Conservation (phyloP, 2,888 invertebrate genomes). For the Iphiclides podalirius region DNA sequence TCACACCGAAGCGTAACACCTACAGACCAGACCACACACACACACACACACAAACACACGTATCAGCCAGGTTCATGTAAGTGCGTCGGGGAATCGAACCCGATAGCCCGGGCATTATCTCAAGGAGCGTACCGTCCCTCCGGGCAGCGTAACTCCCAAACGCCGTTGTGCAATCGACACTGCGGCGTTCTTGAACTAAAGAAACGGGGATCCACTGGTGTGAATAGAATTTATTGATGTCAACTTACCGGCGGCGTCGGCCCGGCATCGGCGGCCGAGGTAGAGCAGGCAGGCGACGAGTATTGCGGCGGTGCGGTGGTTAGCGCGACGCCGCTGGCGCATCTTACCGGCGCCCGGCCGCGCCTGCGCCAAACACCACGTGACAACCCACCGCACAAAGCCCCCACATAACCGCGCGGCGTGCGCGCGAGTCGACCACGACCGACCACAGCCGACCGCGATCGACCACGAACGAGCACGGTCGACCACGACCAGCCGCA, state of each 20-base stretch:
- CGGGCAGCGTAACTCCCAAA: no score
- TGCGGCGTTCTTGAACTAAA: no score
- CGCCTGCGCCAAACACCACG: constrained; percentile 62
- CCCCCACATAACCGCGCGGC: constrained; percentile 65
- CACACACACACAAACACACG: no score
- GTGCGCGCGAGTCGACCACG: constrained; percentile 45
- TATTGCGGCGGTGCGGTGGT: constrained; percentile 70
- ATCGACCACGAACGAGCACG: background rate
- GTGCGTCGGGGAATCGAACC: no score
- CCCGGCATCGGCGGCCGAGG: constrained; percentile 60
- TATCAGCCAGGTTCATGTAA: no score
- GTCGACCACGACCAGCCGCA: no score
- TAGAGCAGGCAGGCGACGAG: constrained; percentile 70
- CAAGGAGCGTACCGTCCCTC: no score
- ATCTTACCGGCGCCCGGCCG: constrained; percentile 77
- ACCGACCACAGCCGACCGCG: constrained; percentile 23
- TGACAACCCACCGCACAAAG: constrained; percentile 60
- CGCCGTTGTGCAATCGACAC: no score
- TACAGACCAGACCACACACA: no score
- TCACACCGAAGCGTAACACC: no score
- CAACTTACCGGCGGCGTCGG: constrained; percentile 71
- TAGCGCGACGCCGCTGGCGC: constrained; percentile 73
- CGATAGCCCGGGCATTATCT: no score
- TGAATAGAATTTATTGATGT: no score
- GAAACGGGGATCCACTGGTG: background rate